Conservation (phyloP, 2,113 vertebrate genomes). For the Trematocara unimaculatum region DNA sequence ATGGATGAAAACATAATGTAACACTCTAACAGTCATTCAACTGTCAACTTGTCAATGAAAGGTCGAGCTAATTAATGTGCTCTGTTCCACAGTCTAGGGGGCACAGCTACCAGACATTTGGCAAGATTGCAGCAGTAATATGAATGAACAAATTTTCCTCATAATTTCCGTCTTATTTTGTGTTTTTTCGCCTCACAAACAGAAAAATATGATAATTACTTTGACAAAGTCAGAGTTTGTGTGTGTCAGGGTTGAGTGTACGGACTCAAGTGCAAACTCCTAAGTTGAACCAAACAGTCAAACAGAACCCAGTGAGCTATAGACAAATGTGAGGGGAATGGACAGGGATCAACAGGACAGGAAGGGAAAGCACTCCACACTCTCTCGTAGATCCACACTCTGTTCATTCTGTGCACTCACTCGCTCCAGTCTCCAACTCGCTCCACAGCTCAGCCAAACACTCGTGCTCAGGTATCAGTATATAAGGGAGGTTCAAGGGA, state of each 20-base stretch:
- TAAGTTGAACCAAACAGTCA: background rate
- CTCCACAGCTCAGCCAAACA: background rate
- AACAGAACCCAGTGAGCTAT: background rate
- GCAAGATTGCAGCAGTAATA: background rate
- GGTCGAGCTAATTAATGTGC: slow-evolving; percentile 4
- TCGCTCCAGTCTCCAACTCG: background rate
- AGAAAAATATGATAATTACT: background rate
- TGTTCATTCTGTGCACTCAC: background rate
- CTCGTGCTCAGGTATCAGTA: background rate
- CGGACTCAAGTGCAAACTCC: background rate
- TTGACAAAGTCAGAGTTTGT: background rate
- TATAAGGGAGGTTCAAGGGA: background rate
- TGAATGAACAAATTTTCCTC: background rate
- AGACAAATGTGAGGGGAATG: background rate
- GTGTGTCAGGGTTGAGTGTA: background rate
- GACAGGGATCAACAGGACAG: background rate
- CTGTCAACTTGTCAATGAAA: slow-evolving; percentile 1
- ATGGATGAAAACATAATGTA: background rate
- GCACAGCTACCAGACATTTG: background rate
- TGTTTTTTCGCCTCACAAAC: background rate
- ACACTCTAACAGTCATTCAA: background rate
- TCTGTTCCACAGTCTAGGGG: background rate
- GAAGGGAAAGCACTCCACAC: background rate
- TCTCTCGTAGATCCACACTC: background rate
- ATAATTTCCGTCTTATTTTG: background rate